These are phyloP conservation scores for Habroteleia sp. DNA, from an alignment of 2,888 invertebrate genomes.

Conservation along the genomic window DNA sequence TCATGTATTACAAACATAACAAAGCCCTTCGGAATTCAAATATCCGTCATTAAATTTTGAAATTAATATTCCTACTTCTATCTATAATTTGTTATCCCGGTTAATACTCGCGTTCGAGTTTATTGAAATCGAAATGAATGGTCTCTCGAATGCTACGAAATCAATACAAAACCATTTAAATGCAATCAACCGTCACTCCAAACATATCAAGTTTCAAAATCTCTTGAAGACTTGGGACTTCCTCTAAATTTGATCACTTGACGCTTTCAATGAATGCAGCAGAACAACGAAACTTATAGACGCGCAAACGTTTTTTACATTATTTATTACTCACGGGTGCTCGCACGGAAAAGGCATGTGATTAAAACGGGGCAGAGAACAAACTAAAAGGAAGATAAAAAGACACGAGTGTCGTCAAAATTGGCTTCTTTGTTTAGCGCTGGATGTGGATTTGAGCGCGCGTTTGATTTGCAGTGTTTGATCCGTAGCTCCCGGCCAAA, in stretches of 20 bases:
- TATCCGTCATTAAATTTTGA: background rate
- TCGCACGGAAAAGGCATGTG: no score
- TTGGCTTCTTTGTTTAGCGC: conserved; percentile 22
- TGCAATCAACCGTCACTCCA: conserved; percentile 24
- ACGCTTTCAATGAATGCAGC: background rate
- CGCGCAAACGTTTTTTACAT: no score
- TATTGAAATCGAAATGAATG: conserved; percentile 4
- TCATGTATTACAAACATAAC: no score
- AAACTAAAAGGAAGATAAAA: conserved; percentile 2
- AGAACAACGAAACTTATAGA: background rate
- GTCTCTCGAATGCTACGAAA: background rate
- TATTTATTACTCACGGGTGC: no score
- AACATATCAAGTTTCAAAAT: conserved; percentile 17
- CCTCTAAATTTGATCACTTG: conserved; percentile 26
- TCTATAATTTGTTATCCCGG: conserved; percentile 7
- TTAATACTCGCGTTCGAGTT: background rate
- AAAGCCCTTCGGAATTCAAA: no score
- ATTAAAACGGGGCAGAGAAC: no score
- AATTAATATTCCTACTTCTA: conserved; percentile 11
- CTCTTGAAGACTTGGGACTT: conserved; percentile 29
- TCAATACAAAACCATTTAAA: conserved; percentile 27
- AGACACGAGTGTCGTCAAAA: conserved; percentile 10
- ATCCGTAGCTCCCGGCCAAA: conserved; percentile 9
- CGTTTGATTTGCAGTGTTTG: conserved; percentile 41
- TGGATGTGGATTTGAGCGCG: conserved; percentile 1